Evolutionary conservation across 2,797 vertebrate species (phyloP).

Genomic region (Neosalanx taihuensis): DNA sequence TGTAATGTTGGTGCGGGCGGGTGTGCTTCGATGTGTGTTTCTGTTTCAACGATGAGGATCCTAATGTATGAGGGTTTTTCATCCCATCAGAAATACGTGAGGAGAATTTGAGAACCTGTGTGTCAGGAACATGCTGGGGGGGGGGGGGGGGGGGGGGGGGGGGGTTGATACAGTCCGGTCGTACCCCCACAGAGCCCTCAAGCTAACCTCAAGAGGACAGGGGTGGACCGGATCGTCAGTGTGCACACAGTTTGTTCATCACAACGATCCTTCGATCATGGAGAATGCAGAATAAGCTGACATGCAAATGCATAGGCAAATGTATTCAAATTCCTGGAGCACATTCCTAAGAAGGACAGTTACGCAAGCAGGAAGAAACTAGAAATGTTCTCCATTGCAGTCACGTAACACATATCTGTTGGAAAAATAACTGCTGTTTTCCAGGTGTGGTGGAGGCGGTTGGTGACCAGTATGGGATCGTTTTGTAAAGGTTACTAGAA

Average conservation of each 20-base stretch:
- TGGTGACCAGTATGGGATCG: neutral
- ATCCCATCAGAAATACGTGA: neutral
- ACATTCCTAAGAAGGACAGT: neutral
- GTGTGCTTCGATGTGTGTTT: no score
- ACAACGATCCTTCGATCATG: neutral
- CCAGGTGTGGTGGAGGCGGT: neutral
- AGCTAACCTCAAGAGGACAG: no score
- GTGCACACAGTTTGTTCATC: neutral
- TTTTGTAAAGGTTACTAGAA: no score
- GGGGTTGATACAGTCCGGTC: no score
- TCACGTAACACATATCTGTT: neutral
- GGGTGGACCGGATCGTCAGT: no score
- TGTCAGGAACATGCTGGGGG: neutral
- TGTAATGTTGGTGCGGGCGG: no score
- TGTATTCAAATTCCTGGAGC: neutral
- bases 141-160: no score
- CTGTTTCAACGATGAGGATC: no score
- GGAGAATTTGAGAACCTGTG: no score
- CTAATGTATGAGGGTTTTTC: no score
- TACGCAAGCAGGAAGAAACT: neutral
- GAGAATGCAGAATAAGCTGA: neutral
- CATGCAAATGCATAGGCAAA: neutral
- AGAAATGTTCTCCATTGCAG: no score
- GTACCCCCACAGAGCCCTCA: no score
- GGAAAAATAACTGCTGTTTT: neutral